Conservation (phyloP, 2,888 invertebrate species). For the Drosophila formosana region DNA sequence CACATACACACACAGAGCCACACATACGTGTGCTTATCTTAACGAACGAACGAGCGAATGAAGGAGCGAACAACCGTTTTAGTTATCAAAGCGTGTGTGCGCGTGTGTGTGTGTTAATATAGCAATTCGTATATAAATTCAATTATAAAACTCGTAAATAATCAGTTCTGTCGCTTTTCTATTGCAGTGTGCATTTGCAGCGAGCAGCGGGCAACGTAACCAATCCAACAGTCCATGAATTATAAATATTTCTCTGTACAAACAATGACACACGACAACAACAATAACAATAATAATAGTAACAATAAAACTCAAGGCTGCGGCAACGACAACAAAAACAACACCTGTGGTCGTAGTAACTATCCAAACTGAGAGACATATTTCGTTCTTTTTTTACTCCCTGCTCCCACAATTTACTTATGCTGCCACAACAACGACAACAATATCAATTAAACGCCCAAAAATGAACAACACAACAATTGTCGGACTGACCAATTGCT, state of each 20-base stretch:
- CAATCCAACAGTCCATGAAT: conserved; percentile 41
- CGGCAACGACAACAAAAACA: conserved; percentile 39
- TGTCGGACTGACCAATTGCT: conserved; percentile 56
- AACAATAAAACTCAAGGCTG: conserved; percentile 43
- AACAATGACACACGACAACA: conserved; percentile 69
- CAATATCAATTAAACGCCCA: conserved; percentile 31
- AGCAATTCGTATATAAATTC: conserved; percentile 58
- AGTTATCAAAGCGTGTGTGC: conserved; percentile 49
- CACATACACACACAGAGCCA: conserved; percentile 4
- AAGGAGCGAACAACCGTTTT: conserved; percentile 31
- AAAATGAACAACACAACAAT: conserved; percentile 46
- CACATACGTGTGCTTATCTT: conserved; percentile 49
- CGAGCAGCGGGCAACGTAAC: conserved; percentile 18
- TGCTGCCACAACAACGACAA: conserved; percentile 33
- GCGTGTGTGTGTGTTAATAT: conserved; percentile 36
- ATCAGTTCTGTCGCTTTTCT: conserved; percentile 63
- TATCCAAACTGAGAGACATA: conserved; percentile 45
- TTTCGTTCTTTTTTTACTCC: conserved; percentile 22
- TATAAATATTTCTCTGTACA: conserved; percentile 58
- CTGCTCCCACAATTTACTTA: conserved; percentile 16
- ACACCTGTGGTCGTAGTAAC: conserved; percentile 33
- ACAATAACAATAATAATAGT: conserved; percentile 26
- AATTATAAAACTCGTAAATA: conserved; percentile 59
- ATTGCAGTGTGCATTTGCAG: conserved; percentile 59
- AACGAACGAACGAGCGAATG: conserved; percentile 38